A percentile compares a stretch with the other conserved stretches of the same genome.
Conservation (phyloP, 2,113 vertebrate species). For the Acinonyx jubatus region DNA sequence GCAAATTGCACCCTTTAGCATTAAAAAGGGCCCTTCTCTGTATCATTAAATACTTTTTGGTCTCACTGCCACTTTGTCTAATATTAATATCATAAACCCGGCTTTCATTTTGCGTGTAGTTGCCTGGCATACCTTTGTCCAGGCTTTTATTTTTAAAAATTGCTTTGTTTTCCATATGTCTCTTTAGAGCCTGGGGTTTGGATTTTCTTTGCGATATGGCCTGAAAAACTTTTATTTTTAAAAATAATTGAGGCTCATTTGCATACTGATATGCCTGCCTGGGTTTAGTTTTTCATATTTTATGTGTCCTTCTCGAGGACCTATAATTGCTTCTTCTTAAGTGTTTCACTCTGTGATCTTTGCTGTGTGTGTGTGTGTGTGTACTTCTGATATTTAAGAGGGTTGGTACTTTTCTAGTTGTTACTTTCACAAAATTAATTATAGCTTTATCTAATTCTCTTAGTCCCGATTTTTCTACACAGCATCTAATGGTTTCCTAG, state of each 20-base stretch:
- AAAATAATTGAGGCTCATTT: background rate
- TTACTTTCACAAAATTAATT: constrained; percentile 8
- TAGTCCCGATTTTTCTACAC: background rate
- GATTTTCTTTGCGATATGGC: background rate
- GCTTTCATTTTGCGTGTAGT: background rate
- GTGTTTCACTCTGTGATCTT: background rate
- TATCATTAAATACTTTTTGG: background rate
- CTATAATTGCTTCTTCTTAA: background rate
- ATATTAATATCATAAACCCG: background rate
- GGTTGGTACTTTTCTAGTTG: background rate
- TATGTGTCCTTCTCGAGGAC: background rate
- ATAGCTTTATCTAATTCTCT: background rate
- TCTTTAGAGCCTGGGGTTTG: background rate
- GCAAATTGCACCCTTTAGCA: background rate
- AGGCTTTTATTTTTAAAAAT: background rate
- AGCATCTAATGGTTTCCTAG: background rate
- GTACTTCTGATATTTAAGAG: background rate
- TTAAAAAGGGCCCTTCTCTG: background rate
- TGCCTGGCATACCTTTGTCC: background rate
- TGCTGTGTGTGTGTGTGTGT: background rate
- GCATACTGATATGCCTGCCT: background rate
- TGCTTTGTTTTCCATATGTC: background rate
- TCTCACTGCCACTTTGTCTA: background rate
- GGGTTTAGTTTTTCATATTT: background rate
- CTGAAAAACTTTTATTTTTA: constrained; percentile 21